Conservation (phyloP, 2,797 vertebrate species). For the Syndactyla subalaris region DNA sequence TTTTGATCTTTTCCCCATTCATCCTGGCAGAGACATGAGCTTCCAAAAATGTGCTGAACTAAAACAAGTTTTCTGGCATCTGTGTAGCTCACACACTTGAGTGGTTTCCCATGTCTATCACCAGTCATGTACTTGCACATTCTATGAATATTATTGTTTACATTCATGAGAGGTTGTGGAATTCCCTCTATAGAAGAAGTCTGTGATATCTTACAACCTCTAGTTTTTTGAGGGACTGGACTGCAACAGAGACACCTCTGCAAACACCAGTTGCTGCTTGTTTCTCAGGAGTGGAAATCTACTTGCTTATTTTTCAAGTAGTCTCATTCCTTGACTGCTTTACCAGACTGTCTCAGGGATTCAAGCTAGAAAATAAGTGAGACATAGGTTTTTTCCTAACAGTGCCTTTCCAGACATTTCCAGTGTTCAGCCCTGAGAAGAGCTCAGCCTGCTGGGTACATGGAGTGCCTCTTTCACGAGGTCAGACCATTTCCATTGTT, state of each 20-base stretch:
- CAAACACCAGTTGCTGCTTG: not conserved
- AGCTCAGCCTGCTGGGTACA: not conserved
- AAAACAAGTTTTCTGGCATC: not conserved
- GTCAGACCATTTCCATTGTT: not conserved
- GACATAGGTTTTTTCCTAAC: not conserved
- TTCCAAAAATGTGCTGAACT: not conserved
- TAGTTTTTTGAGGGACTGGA: not conserved
- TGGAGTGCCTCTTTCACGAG: accelerated
- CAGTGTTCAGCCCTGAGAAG: not conserved
- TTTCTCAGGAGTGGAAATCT: not conserved
- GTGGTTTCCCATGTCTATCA: not conserved
- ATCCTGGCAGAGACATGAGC: not conserved
- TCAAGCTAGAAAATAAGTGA: not conserved
- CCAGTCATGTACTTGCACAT: not conserved
- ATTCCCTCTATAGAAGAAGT: not conserved
- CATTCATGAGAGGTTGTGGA: not conserved
- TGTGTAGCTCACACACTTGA: not conserved
- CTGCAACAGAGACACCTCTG: not conserved
- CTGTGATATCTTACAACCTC: not conserved
- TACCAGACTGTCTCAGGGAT: not conserved
- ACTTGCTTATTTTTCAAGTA: not conserved
- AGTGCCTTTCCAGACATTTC: not conserved
- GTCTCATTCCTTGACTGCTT: not conserved
- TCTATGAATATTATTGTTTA: not conserved
- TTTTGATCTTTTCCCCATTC: not conserved